Base-by-base conservation (phyloP, 2,113 vertebrate genomes). In the Dipodomys stephensi region DNA sequence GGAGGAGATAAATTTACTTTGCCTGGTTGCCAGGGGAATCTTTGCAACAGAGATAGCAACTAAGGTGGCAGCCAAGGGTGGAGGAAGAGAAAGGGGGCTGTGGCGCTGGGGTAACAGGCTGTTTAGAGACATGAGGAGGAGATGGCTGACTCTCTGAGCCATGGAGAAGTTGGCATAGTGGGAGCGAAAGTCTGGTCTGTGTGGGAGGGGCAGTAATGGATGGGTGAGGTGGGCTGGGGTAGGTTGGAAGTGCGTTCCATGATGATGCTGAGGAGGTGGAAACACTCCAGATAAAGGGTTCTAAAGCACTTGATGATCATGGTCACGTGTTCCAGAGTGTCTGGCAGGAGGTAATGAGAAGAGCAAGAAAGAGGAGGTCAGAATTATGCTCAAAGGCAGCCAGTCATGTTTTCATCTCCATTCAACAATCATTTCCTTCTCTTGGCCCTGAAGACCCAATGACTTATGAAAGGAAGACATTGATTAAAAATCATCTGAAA, bases 401-500 rank as follows among this genome's bases (percentile, higher is more conserved):
- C 18, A 16, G 4, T 3, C 23, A 23, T 11, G 15, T 30, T 57
- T 94, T 77, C 87, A 15, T 35, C n/a, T 32, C 60, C 49, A 18
- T 13, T 62, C 49, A 39, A 49, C 49, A 44, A 35, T 27, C 28
- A 73, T 80, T 71, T 39, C n/a, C 18, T 23, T 79, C 39, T 88
- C 57, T 92, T 27, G 16, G 74, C 60, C 88, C 73, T 64, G n/a
- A 91, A 95, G 88, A 64, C n/a, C 64, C 68, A 67, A 18, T 7
- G 65, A 85, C 83, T 91, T 83, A 91, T 0, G 10, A 67, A 83
- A 91, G 83, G 46, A 83, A 22, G 11, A 30, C 57, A 7, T 73
- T 88, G 83, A 93, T 68, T 76, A 79, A 80, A 82, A 39, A 86
- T 19, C 35, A 88, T 68, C 67, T 82, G 39, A 65, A 88, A 91